Base-by-base conservation (phyloP, 2,888 invertebrate genomes). In the Phyto melanocephala region DNA sequence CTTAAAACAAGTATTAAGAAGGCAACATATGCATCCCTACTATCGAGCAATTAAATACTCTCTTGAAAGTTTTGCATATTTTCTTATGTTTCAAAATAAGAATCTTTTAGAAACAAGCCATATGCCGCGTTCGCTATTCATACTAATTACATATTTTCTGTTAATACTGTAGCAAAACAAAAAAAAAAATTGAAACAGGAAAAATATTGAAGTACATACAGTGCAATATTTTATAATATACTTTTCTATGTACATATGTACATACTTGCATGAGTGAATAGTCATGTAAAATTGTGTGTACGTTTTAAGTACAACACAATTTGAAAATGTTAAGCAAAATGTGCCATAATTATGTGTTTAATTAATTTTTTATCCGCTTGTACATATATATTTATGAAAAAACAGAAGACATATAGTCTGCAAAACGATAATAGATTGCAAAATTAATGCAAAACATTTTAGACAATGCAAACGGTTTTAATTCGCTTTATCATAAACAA, bases 301-400 rank as follows among this genome's bases (percentile, higher is more conserved):
- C 77, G 76, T 52, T 78, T 67, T 40, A 56, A 60, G 56, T 60
- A 67, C 42, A 65, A 67, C 60, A 71, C 67, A 58, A 79, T 75
- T 70, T 58, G 67, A 60, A 71, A 60, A 24, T 60, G 22, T 79
- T 71, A 54, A 71, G 40, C 71, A 62, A 75, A 82, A 82, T 80
- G 78, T 76, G 67, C 81, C 77, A 85, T 84, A 85, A 84, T 83
- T 85, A 85, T 83, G 84, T 78, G 67, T 85, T 85, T 83, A 85
- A 84, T 85, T 84, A 83, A 75, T 81, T 79, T 81, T 83, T 72
- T 65, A 68, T 45, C 35, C 62, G 40, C 65, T 72, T 78, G 63
- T 68, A 33, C 65, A 68, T 15, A 60, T 60, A n/a, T n/a, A n/a
- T n/a, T 13, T 10, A 40, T 63, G 40, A 24, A 62, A 74, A 74